Conservation (phyloP, 2,888 invertebrate genomes). For the Metacarcinus magister region DNA sequence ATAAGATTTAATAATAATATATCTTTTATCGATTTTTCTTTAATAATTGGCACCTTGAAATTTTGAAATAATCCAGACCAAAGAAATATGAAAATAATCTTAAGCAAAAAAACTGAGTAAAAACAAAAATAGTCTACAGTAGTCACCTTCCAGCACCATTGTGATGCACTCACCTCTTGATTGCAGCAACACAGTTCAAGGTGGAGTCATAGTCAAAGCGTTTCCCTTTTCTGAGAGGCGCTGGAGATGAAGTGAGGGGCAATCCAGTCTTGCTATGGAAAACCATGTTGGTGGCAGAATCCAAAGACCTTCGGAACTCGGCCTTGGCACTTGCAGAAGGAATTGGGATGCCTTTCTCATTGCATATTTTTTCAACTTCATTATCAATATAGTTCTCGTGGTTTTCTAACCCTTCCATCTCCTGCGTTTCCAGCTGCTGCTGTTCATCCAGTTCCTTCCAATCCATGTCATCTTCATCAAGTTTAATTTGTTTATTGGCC, state of each 20-base stretch:
- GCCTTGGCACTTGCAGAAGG: conserved; percentile 90
- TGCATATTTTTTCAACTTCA: conserved; percentile 76
- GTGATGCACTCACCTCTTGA: conserved; percentile 88
- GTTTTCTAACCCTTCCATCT: conserved; percentile 56
- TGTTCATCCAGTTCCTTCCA: conserved; percentile 34
- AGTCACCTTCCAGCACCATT: not conserved
- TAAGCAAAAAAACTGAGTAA: not conserved
- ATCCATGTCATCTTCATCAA: conserved; percentile 35
- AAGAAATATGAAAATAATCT: not conserved
- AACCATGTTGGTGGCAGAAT: conserved; percentile 92
- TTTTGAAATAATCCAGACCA: not conserved
- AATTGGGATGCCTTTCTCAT: conserved; percentile 84
- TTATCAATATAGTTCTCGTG: conserved; percentile 54
- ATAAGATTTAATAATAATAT: not conserved
- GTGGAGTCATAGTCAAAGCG: conserved; percentile 93
- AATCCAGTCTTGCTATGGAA: conserved; percentile 92
- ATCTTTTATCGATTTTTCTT: not conserved
- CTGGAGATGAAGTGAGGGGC: conserved; percentile 94
- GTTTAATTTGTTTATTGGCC: conserved; percentile 61
- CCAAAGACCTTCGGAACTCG: conserved; percentile 90
- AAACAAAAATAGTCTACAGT: not conserved
- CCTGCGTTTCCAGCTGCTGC: conserved; percentile 10
- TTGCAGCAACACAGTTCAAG: conserved; percentile 91
- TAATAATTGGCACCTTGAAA: not conserved
- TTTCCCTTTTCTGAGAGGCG: conserved; percentile 91